Conservation (phyloP, 2,888 invertebrate species). For the Ctenicera cuprea region DNA sequence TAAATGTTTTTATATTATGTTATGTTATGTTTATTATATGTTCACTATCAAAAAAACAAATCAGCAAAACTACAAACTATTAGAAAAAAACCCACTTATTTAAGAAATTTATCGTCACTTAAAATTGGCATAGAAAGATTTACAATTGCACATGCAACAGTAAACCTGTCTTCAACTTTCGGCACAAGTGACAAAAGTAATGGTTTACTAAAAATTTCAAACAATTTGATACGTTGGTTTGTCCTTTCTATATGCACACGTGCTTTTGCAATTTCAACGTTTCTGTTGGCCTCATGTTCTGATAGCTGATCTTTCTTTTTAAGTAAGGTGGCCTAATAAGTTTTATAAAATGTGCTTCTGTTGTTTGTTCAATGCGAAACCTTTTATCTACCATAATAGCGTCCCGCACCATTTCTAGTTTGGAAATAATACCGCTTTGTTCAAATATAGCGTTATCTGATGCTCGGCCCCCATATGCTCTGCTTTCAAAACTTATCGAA, state of each 20-base stretch:
- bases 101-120: constrained; percentile 26
- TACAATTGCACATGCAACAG: constrained; percentile 31
- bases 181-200: constrained; percentile 4
- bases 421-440: constrained; percentile 43
- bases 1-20: no score
- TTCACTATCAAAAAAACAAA: background rate
- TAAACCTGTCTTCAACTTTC: constrained; percentile 13
- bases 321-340: constrained; percentile 16
- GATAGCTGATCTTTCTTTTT: constrained; percentile 3
- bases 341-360: background rate
- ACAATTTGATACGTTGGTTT: constrained; percentile 27
- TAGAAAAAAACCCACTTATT: background rate
- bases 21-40: no score
- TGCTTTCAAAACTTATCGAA: constrained; percentile 57
- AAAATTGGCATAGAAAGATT: constrained; percentile 28
- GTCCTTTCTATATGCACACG: constrained; percentile 23
- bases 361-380: constrained; percentile 33
- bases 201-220: constrained; percentile 27
- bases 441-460: constrained; percentile 57
- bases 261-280: constrained; percentile 30
- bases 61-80: background rate
- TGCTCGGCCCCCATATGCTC: constrained; percentile 56
- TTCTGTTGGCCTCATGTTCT: constrained; percentile 1
- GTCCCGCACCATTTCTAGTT: constrained; percentile 49
- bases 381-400: constrained; percentile 56